Percentiles rank a stretch among this genome's conserved stretches.
phyloP scores from a whole-genome alignment of 2,113 vertebrate genomes.

The Podiceps cristatus region DNA sequence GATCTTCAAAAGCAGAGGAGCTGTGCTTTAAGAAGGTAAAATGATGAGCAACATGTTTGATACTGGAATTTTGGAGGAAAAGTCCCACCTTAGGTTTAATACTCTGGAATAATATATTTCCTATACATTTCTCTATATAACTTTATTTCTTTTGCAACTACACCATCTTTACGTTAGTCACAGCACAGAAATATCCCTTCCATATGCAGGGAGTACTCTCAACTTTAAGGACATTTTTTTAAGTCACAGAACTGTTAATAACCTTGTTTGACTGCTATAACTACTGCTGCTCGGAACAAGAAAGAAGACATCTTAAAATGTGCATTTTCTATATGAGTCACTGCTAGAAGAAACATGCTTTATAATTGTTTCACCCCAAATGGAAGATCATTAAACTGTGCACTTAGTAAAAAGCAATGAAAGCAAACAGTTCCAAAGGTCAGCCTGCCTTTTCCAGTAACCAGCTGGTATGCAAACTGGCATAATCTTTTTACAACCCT shows the following conservation, averaged over 20 bases:
- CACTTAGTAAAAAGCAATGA: background rate
- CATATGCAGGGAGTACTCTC: background rate
- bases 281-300: background rate
- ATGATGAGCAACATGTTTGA: background rate
- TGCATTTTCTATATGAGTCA: background rate
- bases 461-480: conserved; percentile 82
- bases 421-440: conserved; percentile 41
- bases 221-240: background rate
- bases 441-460: conserved; percentile 79
- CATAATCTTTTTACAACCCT: conserved; percentile 45
- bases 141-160: conserved; percentile 7
- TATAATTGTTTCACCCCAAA: background rate
- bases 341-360: background rate
- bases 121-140: conserved; percentile 42
- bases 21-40: conserved; percentile 22
- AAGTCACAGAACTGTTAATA: background rate
- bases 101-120: conserved; percentile 55
- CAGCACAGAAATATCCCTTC: conserved; percentile 23
- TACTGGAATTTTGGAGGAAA: background rate
- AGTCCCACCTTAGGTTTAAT: conserved; percentile 28
- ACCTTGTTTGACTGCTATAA: background rate
- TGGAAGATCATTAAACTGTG: conserved; percentile 47
- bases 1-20: background rate
- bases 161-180: background rate
- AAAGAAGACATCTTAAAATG: background rate